Base-by-base conservation (phyloP, 2,113 vertebrate genomes). In the Mixornis gularis region DNA sequence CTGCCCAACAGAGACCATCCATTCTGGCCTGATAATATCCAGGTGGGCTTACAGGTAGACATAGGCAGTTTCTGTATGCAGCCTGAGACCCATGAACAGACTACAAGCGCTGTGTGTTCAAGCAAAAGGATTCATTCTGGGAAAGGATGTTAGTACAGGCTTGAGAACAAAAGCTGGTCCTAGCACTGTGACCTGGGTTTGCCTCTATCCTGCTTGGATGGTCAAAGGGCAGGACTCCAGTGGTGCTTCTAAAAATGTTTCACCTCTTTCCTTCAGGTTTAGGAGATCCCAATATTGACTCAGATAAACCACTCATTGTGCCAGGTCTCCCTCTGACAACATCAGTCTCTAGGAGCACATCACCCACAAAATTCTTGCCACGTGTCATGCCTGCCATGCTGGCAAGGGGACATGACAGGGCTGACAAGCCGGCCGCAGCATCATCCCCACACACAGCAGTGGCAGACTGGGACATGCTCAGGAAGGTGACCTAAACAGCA, bases 401-500 rank as follows among this genome's bases (percentile, higher is more conserved):
- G 27, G 38, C 22, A 49, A 48, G 8, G 25, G 43, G 7, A 16
- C 29, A 26, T 1, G 6, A 30, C 0, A 3, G 26, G 26, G 16
- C 26, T 72, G 53, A 59, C 0, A 1, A 68, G 17, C 19, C 55
- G 79, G 20, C 25, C 29, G 27, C 3, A 7, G 25, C 29, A 64
- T 34, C 15, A 4, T 17, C 7, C 4, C 7, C 43, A 5, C 29
- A 17, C 25, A 25, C 36, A 76, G 49, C 30, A 55, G 9, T 43
- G 41, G 25, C 55, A 79, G 40, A 49, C 49, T 76, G 17, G 19
- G 38, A 63, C 38, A 11, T 13, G 25, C 32, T 70, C 32, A 24
- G 41, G 32, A 69, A 84, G 20, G 43, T 44, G 19, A 34, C 29
- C 43, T 53, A 48, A 77, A 58, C 9, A 60, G 10, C 22, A 65